Conservation (phyloP, 2,113 vertebrate genomes). For the Alethe castanea region DNA sequence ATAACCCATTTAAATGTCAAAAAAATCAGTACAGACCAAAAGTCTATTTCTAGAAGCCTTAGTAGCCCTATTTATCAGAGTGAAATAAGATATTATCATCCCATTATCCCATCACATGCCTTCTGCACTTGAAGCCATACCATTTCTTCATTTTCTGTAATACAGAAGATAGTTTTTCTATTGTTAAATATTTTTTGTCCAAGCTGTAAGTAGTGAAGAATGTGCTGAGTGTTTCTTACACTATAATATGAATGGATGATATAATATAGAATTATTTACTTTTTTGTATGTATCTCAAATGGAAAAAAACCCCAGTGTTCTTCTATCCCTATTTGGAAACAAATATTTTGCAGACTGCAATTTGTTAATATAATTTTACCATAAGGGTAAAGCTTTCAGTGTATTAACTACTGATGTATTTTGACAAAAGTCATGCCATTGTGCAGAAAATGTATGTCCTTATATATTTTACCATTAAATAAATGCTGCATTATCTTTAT, state of each 20-base stretch:
- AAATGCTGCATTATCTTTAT: background rate
- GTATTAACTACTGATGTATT: background rate
- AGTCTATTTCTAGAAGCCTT: constrained; percentile 57
- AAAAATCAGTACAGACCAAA: constrained; percentile 43
- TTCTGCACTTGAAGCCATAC: background rate
- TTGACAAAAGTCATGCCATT: background rate
- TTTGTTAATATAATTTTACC: constrained; percentile 5
- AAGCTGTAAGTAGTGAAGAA: background rate
- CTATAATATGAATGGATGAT: background rate
- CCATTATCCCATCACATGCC: constrained; percentile 55
- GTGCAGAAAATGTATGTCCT: background rate
- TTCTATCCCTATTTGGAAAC: background rate
- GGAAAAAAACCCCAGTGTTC: background rate
- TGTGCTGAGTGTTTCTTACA: background rate
- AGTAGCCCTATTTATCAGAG: constrained; percentile 61
- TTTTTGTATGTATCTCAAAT: background rate
- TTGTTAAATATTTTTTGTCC: constrained; percentile 42
- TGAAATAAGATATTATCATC: constrained; percentile 66
- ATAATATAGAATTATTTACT: background rate
- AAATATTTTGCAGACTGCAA: background rate
- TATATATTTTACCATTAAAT: background rate
- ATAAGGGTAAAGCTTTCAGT: background rate
- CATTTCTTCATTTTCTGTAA: constrained; percentile 5
- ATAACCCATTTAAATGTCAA: constrained; percentile 68
- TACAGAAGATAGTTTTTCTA: constrained; percentile 11